phyloP scores from a whole-genome alignment of 2,797 vertebrate genomes.

The Bradypus variegatus region DNA sequence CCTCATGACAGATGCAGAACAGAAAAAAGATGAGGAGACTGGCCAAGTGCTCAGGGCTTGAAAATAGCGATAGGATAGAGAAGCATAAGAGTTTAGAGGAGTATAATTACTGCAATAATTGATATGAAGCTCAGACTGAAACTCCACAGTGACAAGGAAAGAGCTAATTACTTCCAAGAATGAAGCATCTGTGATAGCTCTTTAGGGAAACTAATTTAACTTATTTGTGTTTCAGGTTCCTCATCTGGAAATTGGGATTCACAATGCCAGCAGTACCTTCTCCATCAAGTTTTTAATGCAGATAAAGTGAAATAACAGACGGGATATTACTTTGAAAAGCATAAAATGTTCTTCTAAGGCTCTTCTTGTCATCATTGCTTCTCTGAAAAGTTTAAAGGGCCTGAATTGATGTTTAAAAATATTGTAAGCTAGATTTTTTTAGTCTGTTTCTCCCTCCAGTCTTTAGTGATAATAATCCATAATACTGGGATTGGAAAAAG shows the following conservation, averaged over 20 bases:
- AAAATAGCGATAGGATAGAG: neutral
- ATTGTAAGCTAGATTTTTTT: neutral
- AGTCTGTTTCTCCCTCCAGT: neutral
- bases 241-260: neutral
- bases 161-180: neutral
- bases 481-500: neutral
- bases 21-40: neutral
- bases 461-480: neutral
- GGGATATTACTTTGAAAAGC: conserved; percentile 7
- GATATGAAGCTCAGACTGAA: neutral
- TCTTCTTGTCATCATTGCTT: neutral
- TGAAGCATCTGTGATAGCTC: neutral
- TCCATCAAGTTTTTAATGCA: neutral
- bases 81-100: neutral
- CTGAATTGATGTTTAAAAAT: neutral
- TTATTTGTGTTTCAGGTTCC: neutral
- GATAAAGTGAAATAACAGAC: neutral
- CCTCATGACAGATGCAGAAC: neutral
- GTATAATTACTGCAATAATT: neutral
- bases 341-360: neutral
- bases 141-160: neutral
- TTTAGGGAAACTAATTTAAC: neutral
- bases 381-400: neutral
- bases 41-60: neutral
- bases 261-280: neutral